Percentiles rank a stretch among this genome's conserved stretches.
Evolutionary conservation across 2,888 invertebrate species (phyloP).

Genomic region (Eristalis tenax): DNA sequence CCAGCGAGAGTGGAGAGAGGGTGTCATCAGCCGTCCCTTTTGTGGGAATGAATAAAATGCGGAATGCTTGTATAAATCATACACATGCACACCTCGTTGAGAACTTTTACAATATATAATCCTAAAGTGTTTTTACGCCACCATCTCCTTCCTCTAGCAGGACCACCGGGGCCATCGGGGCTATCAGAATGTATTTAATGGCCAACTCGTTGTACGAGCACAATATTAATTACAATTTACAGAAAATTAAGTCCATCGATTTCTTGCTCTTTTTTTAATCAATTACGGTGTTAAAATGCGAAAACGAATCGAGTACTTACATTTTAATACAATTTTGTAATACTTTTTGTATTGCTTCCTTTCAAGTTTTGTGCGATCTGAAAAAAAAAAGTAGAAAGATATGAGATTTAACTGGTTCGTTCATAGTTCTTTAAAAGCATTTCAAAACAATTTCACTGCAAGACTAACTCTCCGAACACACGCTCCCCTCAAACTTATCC

Average conservation of each 20-base stretch:
- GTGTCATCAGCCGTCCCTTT: neutral
- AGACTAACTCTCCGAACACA: too few species aligned
- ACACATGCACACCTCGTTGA: conserved; percentile 4
- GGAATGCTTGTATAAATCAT: conserved; percentile 49
- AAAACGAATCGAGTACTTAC: conserved; percentile 21
- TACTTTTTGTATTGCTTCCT: conserved; percentile 14
- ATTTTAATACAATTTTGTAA: conserved; percentile 40
- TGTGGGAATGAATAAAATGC: conserved; percentile 41
- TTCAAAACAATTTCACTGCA: too few species aligned
- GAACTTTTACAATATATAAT: conserved; percentile 56
- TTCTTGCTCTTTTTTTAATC: neutral
- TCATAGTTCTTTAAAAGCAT: neutral
- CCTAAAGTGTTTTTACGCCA: conserved; percentile 25
- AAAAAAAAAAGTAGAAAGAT: neutral
- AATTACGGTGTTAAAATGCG: neutral
- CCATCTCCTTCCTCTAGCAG: neutral
- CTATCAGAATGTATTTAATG: conserved; percentile 55
- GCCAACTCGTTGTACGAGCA: conserved; percentile 42
- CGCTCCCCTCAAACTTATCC: neutral
- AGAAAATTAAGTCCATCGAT: conserved; percentile 34
- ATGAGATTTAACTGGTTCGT: too few species aligned
- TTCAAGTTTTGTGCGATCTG: conserved; percentile 45
- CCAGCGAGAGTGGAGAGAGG: too few species aligned
- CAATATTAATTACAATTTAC: conserved; percentile 60
- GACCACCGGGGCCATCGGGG: neutral